phyloP scores from a whole-genome alignment of 2,113 vertebrate genomes.

The Bagarius yarrelli region DNA sequence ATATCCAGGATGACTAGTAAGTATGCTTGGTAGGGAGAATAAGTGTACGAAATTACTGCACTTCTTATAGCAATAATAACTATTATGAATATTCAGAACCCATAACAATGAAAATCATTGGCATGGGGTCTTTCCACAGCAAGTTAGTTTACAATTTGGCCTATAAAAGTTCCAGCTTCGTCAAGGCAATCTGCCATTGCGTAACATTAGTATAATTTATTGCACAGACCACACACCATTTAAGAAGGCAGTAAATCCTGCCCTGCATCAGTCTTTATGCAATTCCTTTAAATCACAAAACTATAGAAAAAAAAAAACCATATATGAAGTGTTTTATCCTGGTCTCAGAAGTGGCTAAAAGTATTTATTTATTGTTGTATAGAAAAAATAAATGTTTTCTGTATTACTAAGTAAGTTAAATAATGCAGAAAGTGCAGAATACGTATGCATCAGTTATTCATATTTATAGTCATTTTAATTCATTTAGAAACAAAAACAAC shows the following conservation, averaged over 20 bases:
- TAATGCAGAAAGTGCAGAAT: neutral
- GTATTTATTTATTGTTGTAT: neutral
- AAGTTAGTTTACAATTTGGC: neutral
- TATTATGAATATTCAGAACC: neutral
- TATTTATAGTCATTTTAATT: neutral
- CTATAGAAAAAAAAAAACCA: neutral
- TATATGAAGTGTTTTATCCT: neutral
- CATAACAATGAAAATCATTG: neutral
- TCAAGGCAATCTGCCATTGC: neutral
- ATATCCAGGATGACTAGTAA: neutral
- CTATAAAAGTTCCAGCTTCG: constrained; percentile 11
- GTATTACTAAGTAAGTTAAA: neutral
- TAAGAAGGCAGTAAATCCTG: neutral
- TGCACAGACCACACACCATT: neutral
- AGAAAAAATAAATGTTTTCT: neutral
- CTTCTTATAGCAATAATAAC: no score
- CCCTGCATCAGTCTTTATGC: neutral
- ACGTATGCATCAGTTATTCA: neutral
- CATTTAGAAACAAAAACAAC: neutral
- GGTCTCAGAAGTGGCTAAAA: no score
- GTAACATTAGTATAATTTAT: neutral
- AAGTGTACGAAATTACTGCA: neutral
- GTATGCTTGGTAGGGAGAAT: neutral
- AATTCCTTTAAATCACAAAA: neutral
- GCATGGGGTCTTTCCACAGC: neutral